Base-by-base conservation (phyloP, 2,797 vertebrate genomes). In the Typhlichthys eigenmanni region DNA sequence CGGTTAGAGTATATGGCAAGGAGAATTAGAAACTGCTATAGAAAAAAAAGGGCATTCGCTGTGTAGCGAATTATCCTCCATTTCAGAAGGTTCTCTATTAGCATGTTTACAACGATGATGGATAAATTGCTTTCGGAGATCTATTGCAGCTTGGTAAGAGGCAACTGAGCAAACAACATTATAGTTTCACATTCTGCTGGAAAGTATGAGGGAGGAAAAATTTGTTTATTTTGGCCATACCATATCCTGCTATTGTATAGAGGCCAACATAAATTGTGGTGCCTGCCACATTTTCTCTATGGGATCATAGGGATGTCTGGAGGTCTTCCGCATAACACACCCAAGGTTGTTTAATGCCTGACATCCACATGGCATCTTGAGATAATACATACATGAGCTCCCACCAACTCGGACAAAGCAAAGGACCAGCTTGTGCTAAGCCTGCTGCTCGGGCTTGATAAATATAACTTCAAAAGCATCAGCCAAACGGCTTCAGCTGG, bases 401-500 rank as follows among this genome's bases (percentile, higher is more conserved):
- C 72, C 67, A 65, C 74, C 77, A 69, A 78, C 69, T 71, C 75
- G 81, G 87, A 88, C 83, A 87, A 85, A 90, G 85, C 65, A 50
- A 66, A 76, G 78, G 72, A 73, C 71, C 85, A 85, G 81, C 78
- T 74, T 72, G 64, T 60, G 74, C 78, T 87, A 80, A 87, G 87
- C 86, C 87, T 88, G 83, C 85, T 83, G 87, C 87, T 87, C 77
- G 24, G 66, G 87, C 79, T 88, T 87, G 88, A 89, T 90, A 89
- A 89, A 90, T 89, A 87, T 89, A 90, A 90, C 90, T 91, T 90
- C 90, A 91, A 91, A 90, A 88, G 87, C 86, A 88, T 85, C 85
- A 88, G 86, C 88, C 85, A 81, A 86, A 86, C 83, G 85, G 84
- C 87, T 86, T 88, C 87, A 87, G 90, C 85, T 85, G 87, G 84